Evolutionary conservation across 1,140 invertebrate genomes (phyloP).

Genomic region (Leptestheria dahalacensis): DNA sequence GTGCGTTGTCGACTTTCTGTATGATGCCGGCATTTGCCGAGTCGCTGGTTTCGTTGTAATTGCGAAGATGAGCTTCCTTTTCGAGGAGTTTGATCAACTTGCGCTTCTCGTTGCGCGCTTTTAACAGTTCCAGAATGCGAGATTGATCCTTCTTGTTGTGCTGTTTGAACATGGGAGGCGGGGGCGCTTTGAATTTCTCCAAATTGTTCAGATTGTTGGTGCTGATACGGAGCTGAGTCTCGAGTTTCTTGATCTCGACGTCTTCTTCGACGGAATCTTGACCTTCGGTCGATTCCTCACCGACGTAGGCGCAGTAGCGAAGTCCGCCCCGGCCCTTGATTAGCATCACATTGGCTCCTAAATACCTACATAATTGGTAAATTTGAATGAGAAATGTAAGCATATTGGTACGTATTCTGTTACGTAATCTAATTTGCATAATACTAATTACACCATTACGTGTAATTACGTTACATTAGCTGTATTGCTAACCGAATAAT

Average conservation of each 20-base stretch:
- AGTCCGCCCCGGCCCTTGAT: constrained; percentile 57
- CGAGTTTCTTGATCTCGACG: constrained; percentile 1
- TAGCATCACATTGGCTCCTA: constrained; percentile 54
- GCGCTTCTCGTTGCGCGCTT: constrained; percentile 3
- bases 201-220: background rate
- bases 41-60: background rate
- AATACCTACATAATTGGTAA: constrained; percentile 38
- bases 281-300: constrained; percentile 56
- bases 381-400: too few species aligned
- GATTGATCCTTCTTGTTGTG: background rate
- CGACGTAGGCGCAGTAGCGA: constrained; percentile 61
- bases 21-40: background rate
- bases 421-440: too few species aligned
- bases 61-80: background rate
- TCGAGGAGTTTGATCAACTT: constrained; percentile 2
- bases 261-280: constrained; percentile 29
- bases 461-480: too few species aligned
- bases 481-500: too few species aligned
- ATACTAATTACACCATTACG: too few species aligned
- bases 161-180: constrained; percentile 10
- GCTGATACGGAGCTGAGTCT: background rate
- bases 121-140: background rate
- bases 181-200: background rate
- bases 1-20: constrained; percentile 4
- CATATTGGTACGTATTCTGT: too few species aligned